These are phyloP conservation scores for Pristionchus fissidentatus DNA, from an alignment of 2,888 invertebrate genomes.

Conservation along the genomic window DNA sequence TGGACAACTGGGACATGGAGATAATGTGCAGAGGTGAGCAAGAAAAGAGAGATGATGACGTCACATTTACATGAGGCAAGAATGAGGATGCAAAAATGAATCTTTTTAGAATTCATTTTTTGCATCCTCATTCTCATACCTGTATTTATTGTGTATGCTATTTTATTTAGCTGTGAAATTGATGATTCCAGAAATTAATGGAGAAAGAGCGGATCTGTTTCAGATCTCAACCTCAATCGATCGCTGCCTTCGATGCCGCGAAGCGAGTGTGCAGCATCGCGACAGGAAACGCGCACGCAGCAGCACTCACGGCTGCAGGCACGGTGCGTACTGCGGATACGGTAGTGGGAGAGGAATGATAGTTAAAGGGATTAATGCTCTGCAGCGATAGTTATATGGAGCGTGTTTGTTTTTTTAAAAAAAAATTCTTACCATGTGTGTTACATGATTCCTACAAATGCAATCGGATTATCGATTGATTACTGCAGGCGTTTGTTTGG, in stretches of 20 bases:
- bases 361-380: neutral
- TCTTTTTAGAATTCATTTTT: too few species aligned
- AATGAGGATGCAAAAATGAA: neutral
- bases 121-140: too few species aligned
- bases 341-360: neutral
- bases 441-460: neutral
- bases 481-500: conserved; percentile 35
- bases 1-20: conserved; percentile 46
- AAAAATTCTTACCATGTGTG: neutral
- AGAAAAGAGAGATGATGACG: neutral
- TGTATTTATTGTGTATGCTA: neutral
- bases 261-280: conserved; percentile 35
- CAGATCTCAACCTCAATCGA: conserved; percentile 23
- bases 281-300: conserved; percentile 42
- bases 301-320: conserved; percentile 26
- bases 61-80: neutral
- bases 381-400: neutral
- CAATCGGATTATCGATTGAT: neutral
- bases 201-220: neutral
- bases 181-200: neutral
- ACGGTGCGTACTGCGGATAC: neutral
- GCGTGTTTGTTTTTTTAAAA: neutral
- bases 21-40: conserved; percentile 29
- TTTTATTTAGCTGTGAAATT: neutral
- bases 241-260: conserved; percentile 11